Evolutionary conservation across 2,888 invertebrate species (phyloP), one percentile per base, ranked within the genome.

Genomic region (Therioaphis trifolii): DNA sequence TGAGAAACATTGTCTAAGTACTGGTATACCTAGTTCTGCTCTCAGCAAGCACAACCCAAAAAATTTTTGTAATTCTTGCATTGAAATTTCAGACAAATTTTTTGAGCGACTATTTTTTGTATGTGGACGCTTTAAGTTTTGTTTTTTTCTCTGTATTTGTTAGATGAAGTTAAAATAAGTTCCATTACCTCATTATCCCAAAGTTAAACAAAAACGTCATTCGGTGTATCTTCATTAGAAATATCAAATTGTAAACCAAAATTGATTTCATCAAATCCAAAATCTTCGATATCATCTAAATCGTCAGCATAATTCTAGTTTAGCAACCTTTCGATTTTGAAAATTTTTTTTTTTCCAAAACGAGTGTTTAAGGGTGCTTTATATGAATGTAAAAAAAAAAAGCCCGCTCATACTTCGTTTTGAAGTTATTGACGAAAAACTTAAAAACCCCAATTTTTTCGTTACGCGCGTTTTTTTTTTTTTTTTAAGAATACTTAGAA

Each of bases 1-100:
- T 35, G 55, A n/a, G 18, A 74, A 74, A 74, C 55, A 52, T 55
- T 74, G 52, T 14, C 74, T 55, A 27, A 74, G 55, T 74, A 55
- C 74, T n/a, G 74, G 55, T 55, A 74, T 52, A 35, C 55, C 55
- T 35, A 74, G 55, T 55, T 74, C 55, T 11, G 29, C 74, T 74
- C 74, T 74, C 74, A 74, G 35, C 24, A 74, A 55, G 35, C 74
- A 74, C 52, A 74, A 35, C 1, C 55, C 55, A 55, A 74, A 74
- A 74, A 74, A 52, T 74, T 49, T 52, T 74, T 52, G 27, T 2
- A 55, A 46, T 24, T 46, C 69, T 5, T 46, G n/a, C 46, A 46
- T 40, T n/a, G 69, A 46, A 69, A 46, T 69, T 46, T 46, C 46
- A 18, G 12, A 43, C 1, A 9, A 69, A 69, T 69, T 69, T 69